Conservation (phyloP, 2,888 invertebrate species). For the Bugula neritina region DNA sequence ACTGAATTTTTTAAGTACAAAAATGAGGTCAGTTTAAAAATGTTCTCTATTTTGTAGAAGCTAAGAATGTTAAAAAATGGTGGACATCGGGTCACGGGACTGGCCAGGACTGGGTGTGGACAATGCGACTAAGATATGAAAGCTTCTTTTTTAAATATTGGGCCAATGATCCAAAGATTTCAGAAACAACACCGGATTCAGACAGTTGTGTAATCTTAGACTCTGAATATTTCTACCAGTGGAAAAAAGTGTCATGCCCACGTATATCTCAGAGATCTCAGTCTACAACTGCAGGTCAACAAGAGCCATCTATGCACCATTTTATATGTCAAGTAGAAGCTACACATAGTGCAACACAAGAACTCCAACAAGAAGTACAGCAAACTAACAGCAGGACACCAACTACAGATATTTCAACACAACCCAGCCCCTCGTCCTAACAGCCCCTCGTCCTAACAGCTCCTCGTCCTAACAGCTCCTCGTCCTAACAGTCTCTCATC, state of each 20-base stretch:
- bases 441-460: too few relatives aligned
- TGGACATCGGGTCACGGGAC: neutral
- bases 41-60: too few relatives aligned
- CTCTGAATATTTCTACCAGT: neutral
- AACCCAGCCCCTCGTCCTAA: too few relatives aligned
- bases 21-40: too few relatives aligned
- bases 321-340: conserved; percentile 16
- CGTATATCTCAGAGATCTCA: neutral
- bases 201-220: conserved; percentile 24
- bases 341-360: too few relatives aligned
- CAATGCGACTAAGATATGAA: neutral
- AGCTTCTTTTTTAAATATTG: neutral
- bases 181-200: neutral
- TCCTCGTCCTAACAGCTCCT: too few relatives aligned
- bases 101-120: neutral
- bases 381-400: neutral
- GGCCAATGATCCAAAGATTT: neutral
- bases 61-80: conserved; percentile 1
- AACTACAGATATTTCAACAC: too few relatives aligned
- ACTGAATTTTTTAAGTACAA: too few relatives aligned
- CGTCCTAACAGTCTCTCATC: too few relatives aligned
- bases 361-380: neutral
- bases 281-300: neutral
- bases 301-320: neutral
- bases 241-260: neutral